Conservation (phyloP, 2,113 vertebrate genomes). For the Orientallactaga bullata region DNA sequence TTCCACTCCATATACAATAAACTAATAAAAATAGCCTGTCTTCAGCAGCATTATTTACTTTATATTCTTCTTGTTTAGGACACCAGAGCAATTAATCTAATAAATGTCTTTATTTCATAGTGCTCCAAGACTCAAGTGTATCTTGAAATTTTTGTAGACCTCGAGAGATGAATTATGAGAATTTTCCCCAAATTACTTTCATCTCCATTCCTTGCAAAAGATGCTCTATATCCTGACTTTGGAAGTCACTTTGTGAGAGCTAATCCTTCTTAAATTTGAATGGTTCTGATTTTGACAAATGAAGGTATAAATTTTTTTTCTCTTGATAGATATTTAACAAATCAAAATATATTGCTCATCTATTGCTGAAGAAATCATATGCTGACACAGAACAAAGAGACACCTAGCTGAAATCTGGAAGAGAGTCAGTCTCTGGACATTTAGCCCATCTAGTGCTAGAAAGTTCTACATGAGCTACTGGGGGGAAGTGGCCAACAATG, state of each 20-base stretch:
- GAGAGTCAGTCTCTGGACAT: no score
- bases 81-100: slow-evolving; percentile 10
- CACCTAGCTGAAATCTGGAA: no score
- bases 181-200: background rate
- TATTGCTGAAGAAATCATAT: no score
- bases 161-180: background rate
- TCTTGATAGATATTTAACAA: background rate
- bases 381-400: no score
- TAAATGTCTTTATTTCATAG: background rate
- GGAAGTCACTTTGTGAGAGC: background rate
- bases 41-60: slow-evolving; percentile 23
- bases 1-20: background rate
- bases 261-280: background rate
- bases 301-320: background rate
- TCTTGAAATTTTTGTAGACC: background rate
- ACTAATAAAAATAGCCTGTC: background rate
- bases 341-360: background rate
- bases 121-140: background rate
- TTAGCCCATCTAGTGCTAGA: no score
- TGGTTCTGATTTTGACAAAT: background rate
- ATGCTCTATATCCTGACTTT: background rate
- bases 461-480: no score
- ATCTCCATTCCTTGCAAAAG: background rate
- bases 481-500: no score
- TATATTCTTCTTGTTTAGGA: background rate